Percentiles rank a stretch among this genome's conserved stretches.
These are phyloP conservation scores for Cervus canadensis DNA, from an alignment of 2,113 vertebrate species.

Conservation along the genomic window DNA sequence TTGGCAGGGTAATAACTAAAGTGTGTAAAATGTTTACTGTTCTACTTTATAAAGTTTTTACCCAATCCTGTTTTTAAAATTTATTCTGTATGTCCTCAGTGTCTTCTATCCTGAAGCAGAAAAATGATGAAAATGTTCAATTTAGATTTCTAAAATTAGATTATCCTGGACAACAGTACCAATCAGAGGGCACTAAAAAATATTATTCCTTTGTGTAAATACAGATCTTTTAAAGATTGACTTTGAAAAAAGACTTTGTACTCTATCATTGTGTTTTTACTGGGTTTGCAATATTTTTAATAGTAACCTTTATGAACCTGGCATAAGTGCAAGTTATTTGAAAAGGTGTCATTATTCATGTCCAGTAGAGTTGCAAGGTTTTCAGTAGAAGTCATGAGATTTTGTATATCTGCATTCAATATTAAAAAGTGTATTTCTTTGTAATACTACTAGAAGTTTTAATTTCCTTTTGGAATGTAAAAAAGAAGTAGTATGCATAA, in stretches of 20 bases:
- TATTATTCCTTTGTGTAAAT: conserved; percentile 49
- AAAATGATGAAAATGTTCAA: conserved; percentile 38
- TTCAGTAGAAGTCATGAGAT: background rate
- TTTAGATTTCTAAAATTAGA: conserved; percentile 33
- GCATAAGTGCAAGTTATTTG: conserved; percentile 8
- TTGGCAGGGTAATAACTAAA: conserved; percentile 21
- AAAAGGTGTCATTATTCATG: conserved; percentile 31
- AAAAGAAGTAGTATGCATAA: background rate
- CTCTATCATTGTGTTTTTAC: conserved; percentile 46
- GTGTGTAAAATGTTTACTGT: background rate
- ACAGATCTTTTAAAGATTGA: conserved; percentile 42
- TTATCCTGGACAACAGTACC: conserved; percentile 22
- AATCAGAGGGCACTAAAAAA: background rate
- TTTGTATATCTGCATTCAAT: conserved; percentile 23
- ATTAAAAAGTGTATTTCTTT: background rate
- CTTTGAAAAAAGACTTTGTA: conserved; percentile 48
- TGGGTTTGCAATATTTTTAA: conserved; percentile 58
- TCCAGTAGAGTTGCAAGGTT: background rate
- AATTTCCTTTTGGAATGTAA: conserved; percentile 52
- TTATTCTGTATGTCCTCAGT: background rate
- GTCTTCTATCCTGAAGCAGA: conserved; percentile 38
- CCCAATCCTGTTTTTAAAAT: conserved; percentile 20
- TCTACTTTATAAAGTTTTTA: conserved; percentile 32
- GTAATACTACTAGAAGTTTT: conserved; percentile 33
- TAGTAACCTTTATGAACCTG: background rate